A percentile compares a stretch with the other conserved stretches of the same genome.
These are phyloP conservation scores for Patella pellucida DNA, from an alignment of 2,888 invertebrate species.

Conservation along the genomic window DNA sequence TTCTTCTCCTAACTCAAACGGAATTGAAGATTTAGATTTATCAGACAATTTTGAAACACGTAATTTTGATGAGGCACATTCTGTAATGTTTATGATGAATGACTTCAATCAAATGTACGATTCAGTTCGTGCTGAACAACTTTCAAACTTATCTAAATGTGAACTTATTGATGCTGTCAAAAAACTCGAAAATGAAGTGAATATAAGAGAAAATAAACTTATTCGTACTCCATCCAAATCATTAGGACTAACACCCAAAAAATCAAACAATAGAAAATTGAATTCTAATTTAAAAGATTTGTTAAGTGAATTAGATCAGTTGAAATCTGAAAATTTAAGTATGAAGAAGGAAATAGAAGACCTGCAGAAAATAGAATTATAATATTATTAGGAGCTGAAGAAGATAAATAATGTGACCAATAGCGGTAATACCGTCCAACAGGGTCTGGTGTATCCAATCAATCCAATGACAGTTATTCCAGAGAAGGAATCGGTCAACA, in stretches of 20 bases:
- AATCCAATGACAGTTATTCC: no score
- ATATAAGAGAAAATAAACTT: constrained; percentile 15
- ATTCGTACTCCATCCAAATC: neutral
- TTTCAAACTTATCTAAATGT: constrained; percentile 31
- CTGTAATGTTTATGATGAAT: constrained; percentile 34
- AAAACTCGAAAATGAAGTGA: constrained; percentile 30
- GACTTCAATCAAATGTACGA: constrained; percentile 36
- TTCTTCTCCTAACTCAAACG: no score
- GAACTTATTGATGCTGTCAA: constrained; percentile 31
- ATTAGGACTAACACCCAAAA: neutral
- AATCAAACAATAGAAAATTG: neutral
- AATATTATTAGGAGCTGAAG: no score
- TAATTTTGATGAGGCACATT: constrained; percentile 14
- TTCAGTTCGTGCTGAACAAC: constrained; percentile 29
- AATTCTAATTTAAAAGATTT: neutral
- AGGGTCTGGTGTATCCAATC: no score
- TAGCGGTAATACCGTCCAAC: no score
- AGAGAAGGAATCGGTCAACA: no score
- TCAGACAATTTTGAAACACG: neutral
- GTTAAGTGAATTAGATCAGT: constrained; percentile 23
- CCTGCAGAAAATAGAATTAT: neutral
- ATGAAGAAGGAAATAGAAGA: constrained; percentile 38
- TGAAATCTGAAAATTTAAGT: constrained; percentile 33
- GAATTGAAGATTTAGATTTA: neutral
- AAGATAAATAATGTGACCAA: neutral